Base-by-base conservation (phyloP, 2,113 vertebrate genomes). In the Catharus fuscescens region DNA sequence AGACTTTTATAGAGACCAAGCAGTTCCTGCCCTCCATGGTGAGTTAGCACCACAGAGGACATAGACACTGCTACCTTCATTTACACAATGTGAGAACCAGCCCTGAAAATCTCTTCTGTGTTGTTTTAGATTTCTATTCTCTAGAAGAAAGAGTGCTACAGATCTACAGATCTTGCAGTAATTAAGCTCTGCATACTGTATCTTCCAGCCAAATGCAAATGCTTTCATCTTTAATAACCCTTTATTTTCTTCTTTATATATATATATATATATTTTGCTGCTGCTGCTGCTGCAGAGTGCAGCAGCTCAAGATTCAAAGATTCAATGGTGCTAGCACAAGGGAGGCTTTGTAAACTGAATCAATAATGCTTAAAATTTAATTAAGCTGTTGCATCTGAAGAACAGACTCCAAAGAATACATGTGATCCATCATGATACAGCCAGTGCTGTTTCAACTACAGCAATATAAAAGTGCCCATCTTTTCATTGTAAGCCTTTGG, bases 351-450 rank as follows among this genome's bases (percentile, higher is more conserved):
- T 86, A 95, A 92, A 91, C 72, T 36, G 6, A 95, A 92, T 95
- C 91, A 93, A 92, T 97, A 95, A 92, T 69, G 40, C 77, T 97
- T 92, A 96, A 97, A 95, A 93, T 92, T 95, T 97, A 94, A 96
- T 96, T 96, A 95, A 93, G 77, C 61, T 53, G 48, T 86, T 91
- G 53, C 28, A 21, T 91, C 72, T 95, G 77, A 93, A 91, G 72
- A 93, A 94, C 54, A 83, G 82, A 67, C 77, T 95, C 80, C 44
- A 57, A 84, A 86, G 65, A 29, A 53, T 89, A 45, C 76, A 79
- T 57, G 73, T 71, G 82, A 95, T 95, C 67, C 72, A 90, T 81
- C 83, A 80, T 60, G 88, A 85, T 82, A 93, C 59, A 86, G n/a
- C 32, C 72, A 66, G 42, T 25, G 42, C 38, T 77, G 38, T 78